Evolutionary conservation across 2,888 invertebrate genomes (phyloP).

Genomic region (Patella pellucida): DNA sequence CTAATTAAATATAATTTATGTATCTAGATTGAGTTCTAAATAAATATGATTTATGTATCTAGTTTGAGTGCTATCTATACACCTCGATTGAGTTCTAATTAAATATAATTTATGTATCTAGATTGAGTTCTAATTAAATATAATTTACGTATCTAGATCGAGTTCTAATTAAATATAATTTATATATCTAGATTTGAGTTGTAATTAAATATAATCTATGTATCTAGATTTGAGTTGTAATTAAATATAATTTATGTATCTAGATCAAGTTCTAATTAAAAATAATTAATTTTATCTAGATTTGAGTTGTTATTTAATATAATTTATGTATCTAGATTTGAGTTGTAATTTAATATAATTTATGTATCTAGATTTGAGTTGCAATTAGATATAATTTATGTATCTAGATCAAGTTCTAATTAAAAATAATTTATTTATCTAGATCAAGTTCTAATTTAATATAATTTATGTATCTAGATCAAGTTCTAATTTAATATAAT

Average conservation of each 20-base stretch:
- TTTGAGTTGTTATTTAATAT: not conserved
- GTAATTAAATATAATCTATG: not conserved
- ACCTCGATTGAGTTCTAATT: no score
- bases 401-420: not conserved
- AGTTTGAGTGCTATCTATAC: no score
- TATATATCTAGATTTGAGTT: not conserved
- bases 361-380: not conserved
- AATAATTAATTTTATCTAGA: not conserved
- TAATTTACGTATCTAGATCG: no score
- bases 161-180: no score
- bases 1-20: not conserved
- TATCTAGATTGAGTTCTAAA: no score
- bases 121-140: conserved; percentile 95
- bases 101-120: conserved; percentile 36
- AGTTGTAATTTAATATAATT: no score
- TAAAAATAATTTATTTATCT: no score
- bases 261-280: conserved; percentile 84
- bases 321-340: not conserved
- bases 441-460: no score
- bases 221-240: no score
- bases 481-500: not conserved
- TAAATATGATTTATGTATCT: no score
- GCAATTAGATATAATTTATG: not conserved
- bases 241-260: no score
- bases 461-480: not conserved